Conservation (phyloP, 2,888 invertebrate species). For the Schizotus pectinicornis region DNA sequence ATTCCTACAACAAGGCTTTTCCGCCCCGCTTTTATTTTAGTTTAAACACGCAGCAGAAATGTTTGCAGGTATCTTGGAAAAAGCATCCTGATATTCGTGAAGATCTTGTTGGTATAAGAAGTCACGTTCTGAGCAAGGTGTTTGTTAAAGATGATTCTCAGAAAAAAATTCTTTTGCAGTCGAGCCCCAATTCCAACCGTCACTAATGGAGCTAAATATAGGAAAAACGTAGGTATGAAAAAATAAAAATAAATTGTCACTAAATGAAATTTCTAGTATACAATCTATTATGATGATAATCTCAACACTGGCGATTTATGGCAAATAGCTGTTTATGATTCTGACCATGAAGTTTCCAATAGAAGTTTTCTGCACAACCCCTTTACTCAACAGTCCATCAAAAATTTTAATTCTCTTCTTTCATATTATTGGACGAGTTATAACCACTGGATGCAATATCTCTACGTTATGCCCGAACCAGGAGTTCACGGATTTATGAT, state of each 20-base stretch:
- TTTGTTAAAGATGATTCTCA: constrained; percentile 48
- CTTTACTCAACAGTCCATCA: constrained; percentile 6
- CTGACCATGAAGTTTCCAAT: constrained; percentile 41
- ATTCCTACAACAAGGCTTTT: constrained; percentile 45
- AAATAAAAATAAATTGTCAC: constrained; percentile 8
- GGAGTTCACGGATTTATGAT: too few relatives aligned
- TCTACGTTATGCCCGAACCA: too few relatives aligned
- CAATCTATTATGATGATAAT: constrained; percentile 38
- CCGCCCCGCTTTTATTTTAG: constrained; percentile 47
- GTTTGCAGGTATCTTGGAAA: constrained; percentile 48
- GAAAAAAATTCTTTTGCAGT: constrained; percentile 40
- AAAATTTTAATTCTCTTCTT: background rate
- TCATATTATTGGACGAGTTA: too few relatives aligned
- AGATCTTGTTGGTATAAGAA: constrained; percentile 46
- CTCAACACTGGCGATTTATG: constrained; percentile 45
- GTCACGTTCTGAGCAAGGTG: constrained; percentile 50
- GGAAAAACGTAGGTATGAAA: constrained; percentile 41
- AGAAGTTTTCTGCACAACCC: background rate
- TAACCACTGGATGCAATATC: too few relatives aligned
- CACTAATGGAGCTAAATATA: constrained; percentile 44
- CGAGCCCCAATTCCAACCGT: constrained; percentile 52
- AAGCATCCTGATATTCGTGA: constrained; percentile 41
- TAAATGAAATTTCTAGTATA: constrained; percentile 30
- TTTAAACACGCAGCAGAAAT: constrained; percentile 44
- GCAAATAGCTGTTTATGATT: constrained; percentile 42